Percentiles rank a stretch among this genome's conserved stretches.
Conservation (phyloP, 1,140 invertebrate genomes). For the Tetragnatha versicolor region DNA sequence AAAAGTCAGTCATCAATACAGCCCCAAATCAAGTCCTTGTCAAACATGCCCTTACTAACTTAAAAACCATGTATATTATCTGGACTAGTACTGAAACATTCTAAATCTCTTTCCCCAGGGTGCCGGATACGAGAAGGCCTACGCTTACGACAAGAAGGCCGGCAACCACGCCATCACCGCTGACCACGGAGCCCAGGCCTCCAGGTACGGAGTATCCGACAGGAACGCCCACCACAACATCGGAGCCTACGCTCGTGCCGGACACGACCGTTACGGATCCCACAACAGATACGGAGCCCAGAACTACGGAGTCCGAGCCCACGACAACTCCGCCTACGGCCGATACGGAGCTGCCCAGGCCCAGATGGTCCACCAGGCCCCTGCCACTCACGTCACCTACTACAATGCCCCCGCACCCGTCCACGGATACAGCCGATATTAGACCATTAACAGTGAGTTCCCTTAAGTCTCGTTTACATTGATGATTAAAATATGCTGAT, state of each 20-base stretch:
- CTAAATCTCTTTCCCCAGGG: constrained; percentile 6
- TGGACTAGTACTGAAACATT: too few relatives aligned
- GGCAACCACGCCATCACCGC: constrained; percentile 44
- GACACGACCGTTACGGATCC: constrained; percentile 32
- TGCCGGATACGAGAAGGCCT: constrained; percentile 47
- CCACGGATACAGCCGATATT: constrained; percentile 29
- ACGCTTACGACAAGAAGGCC: constrained; percentile 43
- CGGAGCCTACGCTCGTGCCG: constrained; percentile 35
- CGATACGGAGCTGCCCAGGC: constrained; percentile 8
- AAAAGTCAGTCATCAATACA: too few relatives aligned
- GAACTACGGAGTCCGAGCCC: constrained; percentile 1
- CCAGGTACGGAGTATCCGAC: constrained; percentile 12
- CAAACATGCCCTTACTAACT: too few relatives aligned
- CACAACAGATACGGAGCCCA: constrained; percentile 29
- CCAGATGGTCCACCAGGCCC: constrained; percentile 16
- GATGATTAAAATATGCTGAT: too few relatives aligned
- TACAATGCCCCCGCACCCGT: constrained; percentile 18
- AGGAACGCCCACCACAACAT: constrained; percentile 21
- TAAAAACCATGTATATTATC: too few relatives aligned
- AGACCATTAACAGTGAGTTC: constrained; percentile 17
- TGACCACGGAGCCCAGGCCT: constrained; percentile 30
- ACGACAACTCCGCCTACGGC: constrained; percentile 21
- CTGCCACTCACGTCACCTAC: background rate
- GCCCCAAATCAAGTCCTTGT: too few relatives aligned
- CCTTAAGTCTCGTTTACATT: too few relatives aligned